phyloP scores from a whole-genome alignment of 2,113 vertebrate genomes.

The Urocitellus parryii region DNA sequence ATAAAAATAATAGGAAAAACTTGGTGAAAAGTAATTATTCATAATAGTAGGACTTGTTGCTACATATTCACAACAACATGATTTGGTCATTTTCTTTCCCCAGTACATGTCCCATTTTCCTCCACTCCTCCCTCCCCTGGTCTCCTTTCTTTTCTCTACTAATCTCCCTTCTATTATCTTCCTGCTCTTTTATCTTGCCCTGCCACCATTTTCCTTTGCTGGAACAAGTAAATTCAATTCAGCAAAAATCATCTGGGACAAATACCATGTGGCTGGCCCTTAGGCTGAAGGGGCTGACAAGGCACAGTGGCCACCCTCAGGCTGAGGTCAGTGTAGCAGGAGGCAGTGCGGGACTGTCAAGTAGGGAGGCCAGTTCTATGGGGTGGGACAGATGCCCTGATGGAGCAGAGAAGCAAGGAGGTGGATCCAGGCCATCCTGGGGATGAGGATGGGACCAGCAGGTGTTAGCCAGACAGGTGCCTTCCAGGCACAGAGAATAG shows the following conservation, averaged over 20 bases:
- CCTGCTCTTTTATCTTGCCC: not conserved
- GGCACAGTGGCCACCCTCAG: not conserved
- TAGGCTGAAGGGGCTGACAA: not conserved
- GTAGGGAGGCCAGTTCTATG: fast-evolving
- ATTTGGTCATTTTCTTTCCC: no score
- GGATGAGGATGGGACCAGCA: not conserved
- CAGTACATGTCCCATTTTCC: no score
- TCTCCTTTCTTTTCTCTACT: no score
- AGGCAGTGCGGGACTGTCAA: fast-evolving
- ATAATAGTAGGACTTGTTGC: no score
- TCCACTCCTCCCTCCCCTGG: no score
- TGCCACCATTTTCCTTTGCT: not conserved
- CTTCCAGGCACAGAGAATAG: not conserved
- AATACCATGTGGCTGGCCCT: not conserved
- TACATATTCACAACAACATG: no score
- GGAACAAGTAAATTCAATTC: not conserved
- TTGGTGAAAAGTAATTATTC: no score
- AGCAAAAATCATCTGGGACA: not conserved
- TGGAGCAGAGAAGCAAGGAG: not conserved
- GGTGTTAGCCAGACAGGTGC: not conserved
- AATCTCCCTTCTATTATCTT: not conserved
- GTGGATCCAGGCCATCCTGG: not conserved
- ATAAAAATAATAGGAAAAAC: no score
- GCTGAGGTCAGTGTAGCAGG: no score
- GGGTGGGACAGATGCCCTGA: not conserved